phyloP scores from a whole-genome alignment of 2,797 vertebrate genomes.

The Anguilla obscura region DNA sequence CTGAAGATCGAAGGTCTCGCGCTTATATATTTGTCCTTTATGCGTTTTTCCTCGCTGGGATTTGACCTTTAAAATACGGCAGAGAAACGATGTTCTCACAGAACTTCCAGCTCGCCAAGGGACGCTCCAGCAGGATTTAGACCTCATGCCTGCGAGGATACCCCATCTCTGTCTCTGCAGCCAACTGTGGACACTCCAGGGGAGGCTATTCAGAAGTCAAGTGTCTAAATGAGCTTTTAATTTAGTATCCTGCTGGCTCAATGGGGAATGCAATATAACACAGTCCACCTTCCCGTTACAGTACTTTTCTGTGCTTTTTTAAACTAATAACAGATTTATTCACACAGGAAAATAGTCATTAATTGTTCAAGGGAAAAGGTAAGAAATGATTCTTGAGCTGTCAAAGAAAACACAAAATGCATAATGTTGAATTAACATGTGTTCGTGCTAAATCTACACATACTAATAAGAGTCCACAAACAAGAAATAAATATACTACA shows the following conservation, averaged over 20 bases:
- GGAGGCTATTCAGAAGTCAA: constrained; percentile 52
- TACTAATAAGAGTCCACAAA: too few species aligned
- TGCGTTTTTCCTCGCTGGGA: constrained; percentile 20
- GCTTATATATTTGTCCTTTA: constrained; percentile 25
- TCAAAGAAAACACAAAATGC: too few species aligned
- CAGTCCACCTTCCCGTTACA: constrained; percentile 65
- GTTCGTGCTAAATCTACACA: too few species aligned
- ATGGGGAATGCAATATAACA: constrained; percentile 65
- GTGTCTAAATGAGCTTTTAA: constrained; percentile 66
- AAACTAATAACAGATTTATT: not conserved
- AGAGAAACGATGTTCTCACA: constrained; percentile 41
- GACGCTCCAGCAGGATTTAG: constrained; percentile 12
- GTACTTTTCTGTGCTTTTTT: constrained; percentile 33
- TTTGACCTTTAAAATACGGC: constrained; percentile 67
- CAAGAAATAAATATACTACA: not conserved
- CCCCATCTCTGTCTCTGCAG: constrained; percentile 36
- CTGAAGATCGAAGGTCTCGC: constrained; percentile 20
- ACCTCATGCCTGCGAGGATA: constrained; percentile 22
- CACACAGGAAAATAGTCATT: not conserved
- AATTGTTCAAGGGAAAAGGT: not conserved
- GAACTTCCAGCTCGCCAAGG: constrained; percentile 30
- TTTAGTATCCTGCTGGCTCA: constrained; percentile 66
- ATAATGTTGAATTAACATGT: too few species aligned
- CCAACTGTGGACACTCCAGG: constrained; percentile 51
- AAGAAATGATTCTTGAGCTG: too few species aligned